Evolutionary conservation across 2,888 invertebrate genomes (phyloP).

Genomic region (Ormyrus rosae): DNA sequence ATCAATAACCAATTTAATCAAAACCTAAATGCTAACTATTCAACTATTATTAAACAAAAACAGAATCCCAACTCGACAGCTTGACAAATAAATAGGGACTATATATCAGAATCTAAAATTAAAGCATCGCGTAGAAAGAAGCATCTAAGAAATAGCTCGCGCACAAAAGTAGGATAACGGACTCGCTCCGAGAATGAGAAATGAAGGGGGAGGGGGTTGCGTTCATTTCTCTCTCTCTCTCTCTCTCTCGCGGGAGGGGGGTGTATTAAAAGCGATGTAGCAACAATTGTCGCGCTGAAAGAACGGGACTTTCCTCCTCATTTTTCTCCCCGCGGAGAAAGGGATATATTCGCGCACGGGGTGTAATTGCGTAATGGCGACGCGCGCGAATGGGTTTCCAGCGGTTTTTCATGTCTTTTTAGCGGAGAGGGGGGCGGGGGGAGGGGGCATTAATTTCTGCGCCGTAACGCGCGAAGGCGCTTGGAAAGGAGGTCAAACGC

Average conservation of each 20-base stretch:
- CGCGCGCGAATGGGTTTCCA: conserved; percentile 28
- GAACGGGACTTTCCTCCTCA: not conserved
- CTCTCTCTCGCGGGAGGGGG: not conserved
- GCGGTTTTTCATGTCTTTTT: not conserved
- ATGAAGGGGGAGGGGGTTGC: conserved; percentile 29
- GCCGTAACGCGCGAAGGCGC: not conserved
- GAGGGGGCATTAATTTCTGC: not conserved
- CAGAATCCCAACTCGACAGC: no score
- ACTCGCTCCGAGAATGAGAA: conserved; percentile 33
- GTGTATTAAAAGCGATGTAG: conserved; percentile 51
- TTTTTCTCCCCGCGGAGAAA: not conserved
- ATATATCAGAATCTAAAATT: no score
- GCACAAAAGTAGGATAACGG: no score
- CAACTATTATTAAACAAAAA: no score
- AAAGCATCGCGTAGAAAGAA: no score
- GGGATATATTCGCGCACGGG: not conserved
- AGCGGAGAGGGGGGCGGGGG: not conserved
- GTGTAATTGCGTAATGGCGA: conserved; percentile 34
- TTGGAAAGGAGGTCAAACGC: not conserved
- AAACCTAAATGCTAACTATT: no score
- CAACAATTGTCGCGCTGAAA: conserved; percentile 30
- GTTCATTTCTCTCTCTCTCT: conserved; percentile 39
- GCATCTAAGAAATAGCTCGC: no score
- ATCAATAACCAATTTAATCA: no score
- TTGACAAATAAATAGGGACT: no score